These are phyloP conservation scores for Tinamus major DNA, from an alignment of 2,797 vertebrate genomes.

Conservation along the genomic window DNA sequence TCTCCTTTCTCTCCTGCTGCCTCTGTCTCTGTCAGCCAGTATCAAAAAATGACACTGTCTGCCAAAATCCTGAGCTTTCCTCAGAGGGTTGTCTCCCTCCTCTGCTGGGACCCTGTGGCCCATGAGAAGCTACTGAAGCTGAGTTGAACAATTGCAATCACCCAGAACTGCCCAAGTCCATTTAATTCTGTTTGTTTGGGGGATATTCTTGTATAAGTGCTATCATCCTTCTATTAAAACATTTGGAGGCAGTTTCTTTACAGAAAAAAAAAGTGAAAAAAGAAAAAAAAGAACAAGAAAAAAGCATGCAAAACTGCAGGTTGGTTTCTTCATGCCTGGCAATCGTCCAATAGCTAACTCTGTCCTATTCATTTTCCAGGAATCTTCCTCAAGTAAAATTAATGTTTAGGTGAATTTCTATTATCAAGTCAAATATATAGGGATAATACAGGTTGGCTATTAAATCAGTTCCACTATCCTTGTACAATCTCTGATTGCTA, in stretches of 20 bases:
- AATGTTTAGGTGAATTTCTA: neutral
- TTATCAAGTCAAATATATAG: neutral
- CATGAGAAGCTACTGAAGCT: neutral
- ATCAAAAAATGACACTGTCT: neutral
- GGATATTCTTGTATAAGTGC: neutral
- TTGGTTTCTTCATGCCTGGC: conserved; percentile 1
- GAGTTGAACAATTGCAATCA: neutral
- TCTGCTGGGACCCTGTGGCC: neutral
- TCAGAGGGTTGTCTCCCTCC: neutral
- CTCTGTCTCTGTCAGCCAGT: neutral
- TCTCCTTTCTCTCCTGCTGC: neutral
- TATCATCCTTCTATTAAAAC: neutral
- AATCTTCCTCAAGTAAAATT: conserved; percentile 19
- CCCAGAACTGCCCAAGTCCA: neutral
- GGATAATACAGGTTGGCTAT: neutral
- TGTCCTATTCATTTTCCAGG: neutral
- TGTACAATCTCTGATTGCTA: neutral
- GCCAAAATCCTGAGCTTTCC: neutral
- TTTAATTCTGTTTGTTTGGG: neutral
- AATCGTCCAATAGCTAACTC: neutral
- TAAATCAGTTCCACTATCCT: neutral
- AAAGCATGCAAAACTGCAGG: neutral
- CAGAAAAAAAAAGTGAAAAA: conserved; percentile 7
- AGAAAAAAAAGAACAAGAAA: neutral
- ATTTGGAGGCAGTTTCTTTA: conserved; percentile 3